phyloP scores from a whole-genome alignment of 2,113 vertebrate genomes.

The Rhagologus leucostigma region DNA sequence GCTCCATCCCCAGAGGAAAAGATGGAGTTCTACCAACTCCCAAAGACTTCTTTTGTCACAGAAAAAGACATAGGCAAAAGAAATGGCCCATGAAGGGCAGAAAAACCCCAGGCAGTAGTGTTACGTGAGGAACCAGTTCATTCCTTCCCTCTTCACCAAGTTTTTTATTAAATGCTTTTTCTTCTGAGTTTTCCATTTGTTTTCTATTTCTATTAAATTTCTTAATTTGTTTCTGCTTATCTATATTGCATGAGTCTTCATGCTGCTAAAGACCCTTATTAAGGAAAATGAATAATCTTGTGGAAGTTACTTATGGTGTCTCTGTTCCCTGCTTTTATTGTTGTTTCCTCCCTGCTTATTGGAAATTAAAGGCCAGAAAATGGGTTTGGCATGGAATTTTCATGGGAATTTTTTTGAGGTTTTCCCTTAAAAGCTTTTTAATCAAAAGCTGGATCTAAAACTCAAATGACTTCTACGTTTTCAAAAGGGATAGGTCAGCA shows the following conservation, averaged over 20 bases:
- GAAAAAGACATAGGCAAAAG: background rate
- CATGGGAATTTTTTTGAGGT: background rate
- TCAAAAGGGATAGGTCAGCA: constrained; percentile 29
- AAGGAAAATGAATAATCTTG: background rate
- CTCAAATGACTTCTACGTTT: background rate
- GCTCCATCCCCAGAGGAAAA: background rate
- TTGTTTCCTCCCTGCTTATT: background rate
- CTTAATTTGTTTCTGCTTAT: constrained; percentile 16
- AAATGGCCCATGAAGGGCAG: background rate
- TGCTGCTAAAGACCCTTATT: background rate
- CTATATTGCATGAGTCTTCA: background rate
- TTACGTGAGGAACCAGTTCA: background rate
- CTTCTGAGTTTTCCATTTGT: background rate
- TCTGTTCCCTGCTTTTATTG: background rate
- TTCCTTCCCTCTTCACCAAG: background rate
- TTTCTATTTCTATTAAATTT: background rate
- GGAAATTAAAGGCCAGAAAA: constrained; percentile 26
- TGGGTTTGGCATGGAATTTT: background rate
- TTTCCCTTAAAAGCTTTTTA: constrained; percentile 43
- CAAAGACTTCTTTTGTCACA: background rate
- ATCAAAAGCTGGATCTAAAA: constrained; percentile 25
- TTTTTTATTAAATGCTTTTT: background rate
- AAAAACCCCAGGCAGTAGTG: background rate
- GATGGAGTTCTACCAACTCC: background rate
- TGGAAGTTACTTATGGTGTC: background rate